A percentile compares a stretch with the other conserved stretches of the same genome.
Evolutionary conservation across 23 tunicate species (phyloP).

Genomic region (Styela clava): DNA sequence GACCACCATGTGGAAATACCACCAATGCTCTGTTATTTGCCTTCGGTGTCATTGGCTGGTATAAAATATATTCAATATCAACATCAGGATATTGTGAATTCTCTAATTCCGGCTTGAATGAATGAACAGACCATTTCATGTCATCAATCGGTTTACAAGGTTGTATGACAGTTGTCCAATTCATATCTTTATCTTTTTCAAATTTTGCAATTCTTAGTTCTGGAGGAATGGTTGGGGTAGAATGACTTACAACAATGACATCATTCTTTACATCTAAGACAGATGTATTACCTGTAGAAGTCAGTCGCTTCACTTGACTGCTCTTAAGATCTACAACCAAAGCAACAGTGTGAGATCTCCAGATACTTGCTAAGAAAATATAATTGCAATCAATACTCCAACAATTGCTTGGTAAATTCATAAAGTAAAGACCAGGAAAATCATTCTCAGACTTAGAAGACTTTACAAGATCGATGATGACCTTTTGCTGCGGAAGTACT

Average conservation of each 20-base stretch:
- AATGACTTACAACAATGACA: slow-evolving; percentile 45
- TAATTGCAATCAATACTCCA: slow-evolving; percentile 30
- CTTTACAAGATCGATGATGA: slow-evolving; percentile 44
- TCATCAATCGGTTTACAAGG: slow-evolving; percentile 17
- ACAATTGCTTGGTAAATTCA: slow-evolving; percentile 19
- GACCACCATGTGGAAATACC: slow-evolving; percentile 87
- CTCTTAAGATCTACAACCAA: slow-evolving; percentile 30
- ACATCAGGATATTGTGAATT: slow-evolving; percentile 50
- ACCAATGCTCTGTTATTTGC: slow-evolving; percentile 21
- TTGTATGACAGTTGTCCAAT: slow-evolving; percentile 34
- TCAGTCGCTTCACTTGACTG: slow-evolving; percentile 39
- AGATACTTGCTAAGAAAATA: slow-evolving; percentile 19
- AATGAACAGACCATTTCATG: slow-evolving; percentile 35
- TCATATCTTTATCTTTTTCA: background rate
- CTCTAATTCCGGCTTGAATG: slow-evolving; percentile 30
- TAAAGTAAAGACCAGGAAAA: slow-evolving; percentile 52
- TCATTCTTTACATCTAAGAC: slow-evolving; percentile 39
- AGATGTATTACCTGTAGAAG: slow-evolving; percentile 26
- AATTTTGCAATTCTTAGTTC: slow-evolving; percentile 24
- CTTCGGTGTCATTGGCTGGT: slow-evolving; percentile 47
- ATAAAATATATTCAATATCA: slow-evolving; percentile 51
- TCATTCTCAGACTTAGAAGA: background rate
- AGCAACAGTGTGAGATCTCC: slow-evolving; percentile 32
- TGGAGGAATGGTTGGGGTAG: slow-evolving; percentile 53
- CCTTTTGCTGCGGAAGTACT: background rate